Conservation (phyloP, 2,797 vertebrate genomes). For the Liasis olivaceus region DNA sequence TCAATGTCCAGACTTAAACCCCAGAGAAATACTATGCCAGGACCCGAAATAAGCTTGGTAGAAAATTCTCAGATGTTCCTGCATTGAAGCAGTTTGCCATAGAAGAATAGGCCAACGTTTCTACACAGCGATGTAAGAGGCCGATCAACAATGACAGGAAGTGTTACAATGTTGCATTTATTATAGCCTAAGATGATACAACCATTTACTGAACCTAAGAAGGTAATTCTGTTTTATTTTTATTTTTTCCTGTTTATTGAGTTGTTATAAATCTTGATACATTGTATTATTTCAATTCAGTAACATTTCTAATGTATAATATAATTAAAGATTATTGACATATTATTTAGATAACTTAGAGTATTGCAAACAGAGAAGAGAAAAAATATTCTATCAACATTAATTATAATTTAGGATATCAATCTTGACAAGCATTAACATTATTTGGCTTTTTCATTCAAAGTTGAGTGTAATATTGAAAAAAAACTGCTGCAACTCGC, state of each 20-base stretch:
- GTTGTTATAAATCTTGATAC: background rate
- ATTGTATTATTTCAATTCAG: background rate
- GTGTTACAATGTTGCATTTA: background rate
- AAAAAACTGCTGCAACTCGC: background rate
- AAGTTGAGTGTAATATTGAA: background rate
- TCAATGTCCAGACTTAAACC: background rate
- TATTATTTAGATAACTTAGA: background rate
- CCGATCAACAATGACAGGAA: background rate
- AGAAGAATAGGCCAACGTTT: background rate
- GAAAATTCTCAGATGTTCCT: background rate
- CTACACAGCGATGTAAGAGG: background rate
- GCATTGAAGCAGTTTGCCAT: background rate
- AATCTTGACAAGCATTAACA: background rate
- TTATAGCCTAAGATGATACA: background rate
- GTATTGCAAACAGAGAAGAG: background rate
- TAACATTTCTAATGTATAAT: background rate
- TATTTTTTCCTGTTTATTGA: background rate
- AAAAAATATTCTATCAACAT: background rate
- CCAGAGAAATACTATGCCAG: background rate
- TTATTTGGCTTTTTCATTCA: background rate
- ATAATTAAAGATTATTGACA: background rate
- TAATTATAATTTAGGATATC: background rate
- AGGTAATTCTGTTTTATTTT: background rate
- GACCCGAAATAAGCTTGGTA: background rate
- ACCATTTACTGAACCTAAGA: background rate